phyloP scores from a whole-genome alignment of 1,140 invertebrate species.

The Drosophila subpulchrella region DNA sequence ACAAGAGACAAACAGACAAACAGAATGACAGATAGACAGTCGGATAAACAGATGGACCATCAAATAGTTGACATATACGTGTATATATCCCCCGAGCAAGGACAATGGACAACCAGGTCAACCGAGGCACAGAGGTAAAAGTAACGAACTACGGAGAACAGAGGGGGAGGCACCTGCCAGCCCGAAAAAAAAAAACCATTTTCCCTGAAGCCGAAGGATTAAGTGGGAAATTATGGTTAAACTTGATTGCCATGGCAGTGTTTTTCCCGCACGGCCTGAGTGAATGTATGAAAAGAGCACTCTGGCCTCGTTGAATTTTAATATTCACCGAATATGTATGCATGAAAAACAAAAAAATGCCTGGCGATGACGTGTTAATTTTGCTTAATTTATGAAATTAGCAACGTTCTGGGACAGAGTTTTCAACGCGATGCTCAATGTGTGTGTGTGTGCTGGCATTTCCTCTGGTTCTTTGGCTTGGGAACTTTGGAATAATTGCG shows the following conservation, averaged over 20 bases:
- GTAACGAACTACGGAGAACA: background rate
- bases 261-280: background rate
- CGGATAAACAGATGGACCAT: slow-evolving; percentile 25
- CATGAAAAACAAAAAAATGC: background rate
- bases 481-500: slow-evolving; percentile 23
- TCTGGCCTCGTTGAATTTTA: slow-evolving; percentile 1
- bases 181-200: background rate
- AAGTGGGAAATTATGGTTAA: slow-evolving; percentile 5
- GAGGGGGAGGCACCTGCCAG: background rate
- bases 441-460: background rate
- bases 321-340: slow-evolving; percentile 3
- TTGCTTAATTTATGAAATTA: slow-evolving; percentile 39
- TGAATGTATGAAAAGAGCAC: background rate
- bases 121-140: background rate
- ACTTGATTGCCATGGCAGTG: background rate
- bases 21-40: slow-evolving; percentile 31
- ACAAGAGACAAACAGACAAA: slow-evolving; percentile 19
- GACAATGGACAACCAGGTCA: slow-evolving; percentile 27
- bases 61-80: slow-evolving; percentile 15
- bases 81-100: slow-evolving; percentile 6
- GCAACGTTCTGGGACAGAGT: slow-evolving; percentile 2
- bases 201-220: slow-evolving; percentile 1
- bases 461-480: background rate
- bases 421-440: background rate
- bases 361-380: slow-evolving; percentile 34